phyloP scores from a whole-genome alignment of 2,888 invertebrate species.

The Perizoma affinitatum region DNA sequence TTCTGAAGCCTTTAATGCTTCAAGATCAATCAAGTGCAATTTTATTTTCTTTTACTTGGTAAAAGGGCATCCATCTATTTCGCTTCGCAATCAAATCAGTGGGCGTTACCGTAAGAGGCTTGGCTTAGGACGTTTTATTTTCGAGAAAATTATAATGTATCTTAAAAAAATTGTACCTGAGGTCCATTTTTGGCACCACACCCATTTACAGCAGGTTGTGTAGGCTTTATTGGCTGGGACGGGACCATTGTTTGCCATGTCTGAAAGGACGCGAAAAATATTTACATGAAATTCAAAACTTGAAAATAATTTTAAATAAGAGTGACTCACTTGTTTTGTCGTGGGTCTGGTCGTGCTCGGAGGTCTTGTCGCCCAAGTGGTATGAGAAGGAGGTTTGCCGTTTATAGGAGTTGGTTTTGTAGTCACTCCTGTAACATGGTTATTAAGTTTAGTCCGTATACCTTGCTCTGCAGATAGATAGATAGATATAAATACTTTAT shows the following conservation, averaged over 20 bases:
- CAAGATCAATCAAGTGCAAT: constrained; percentile 6
- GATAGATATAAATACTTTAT: no score
- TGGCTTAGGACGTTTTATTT: constrained; percentile 21
- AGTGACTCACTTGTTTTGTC: constrained; percentile 58
- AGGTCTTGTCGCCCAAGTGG: constrained; percentile 86
- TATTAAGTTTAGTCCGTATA: neutral
- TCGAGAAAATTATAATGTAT: constrained; percentile 8
- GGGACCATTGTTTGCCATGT: constrained; percentile 77
- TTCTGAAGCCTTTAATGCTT: no score
- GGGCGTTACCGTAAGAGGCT: constrained; percentile 33
- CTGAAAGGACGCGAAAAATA: constrained; percentile 42
- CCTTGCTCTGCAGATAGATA: neutral
- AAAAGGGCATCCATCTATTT: constrained; percentile 37
- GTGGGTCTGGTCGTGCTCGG: constrained; percentile 74
- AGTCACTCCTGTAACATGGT: constrained; percentile 54
- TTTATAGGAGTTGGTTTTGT: constrained; percentile 47
- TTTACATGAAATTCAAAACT: neutral
- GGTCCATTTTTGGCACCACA: constrained; percentile 93
- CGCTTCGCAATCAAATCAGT: constrained; percentile 31
- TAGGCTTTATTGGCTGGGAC: constrained; percentile 42
- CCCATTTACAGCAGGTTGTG: constrained; percentile 62
- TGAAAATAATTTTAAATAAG: constrained; percentile 1
- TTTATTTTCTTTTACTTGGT: constrained; percentile 31
- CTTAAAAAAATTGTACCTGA: constrained; percentile 68
- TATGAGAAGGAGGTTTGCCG: constrained; percentile 42